Base-by-base conservation (phyloP, 2,797 vertebrate genomes). In the Enteromius trimaculatus region DNA sequence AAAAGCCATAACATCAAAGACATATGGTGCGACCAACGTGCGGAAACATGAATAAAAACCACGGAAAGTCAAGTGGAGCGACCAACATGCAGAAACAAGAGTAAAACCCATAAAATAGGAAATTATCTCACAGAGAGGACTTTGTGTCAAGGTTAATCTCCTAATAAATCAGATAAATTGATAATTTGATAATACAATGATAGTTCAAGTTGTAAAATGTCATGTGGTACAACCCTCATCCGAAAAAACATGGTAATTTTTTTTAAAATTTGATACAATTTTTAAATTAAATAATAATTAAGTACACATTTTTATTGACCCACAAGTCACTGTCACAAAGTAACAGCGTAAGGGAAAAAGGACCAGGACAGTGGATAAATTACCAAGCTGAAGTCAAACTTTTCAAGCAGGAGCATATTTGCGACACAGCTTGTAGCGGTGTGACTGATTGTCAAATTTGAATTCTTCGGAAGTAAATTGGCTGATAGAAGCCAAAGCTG, bases 401-500 rank as follows among this genome's bases (percentile, higher is more conserved):
- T 7, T 65, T 65, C 62, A 66, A 55, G n/a, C 9, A 19, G 19
- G 19, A 77, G 34, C 29, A 29, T 58, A 68, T 66, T 72, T 58
- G 47, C 55, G 42, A 29, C 8, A 47, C 75, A 39, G 60, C 70
- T 74, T 66, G 2, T 6, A 77, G 60, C 31, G 34, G n/a, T 31
- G 26, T 80, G 49, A 79, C 64, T 69, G 69, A 60, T 47, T 55
- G 29, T 77, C 37, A 71, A 23, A 53, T 76, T n/a, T 65, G 47
- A 68, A 65, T 80, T 68, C 49, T 81, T 65, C 29, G 1, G 34
- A 75, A 37, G 42, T 60, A n/a, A 53, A 62, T 21, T 74, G 39
- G 42, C 68, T 58, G 69, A 84, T 79, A 53, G 71, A 55, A 44
- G 80, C 88, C 71, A 19, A 77, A 74, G 42, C 23, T 60, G 83